Evolutionary conservation across 2,113 vertebrate species (phyloP).

Genomic region (Laticauda laticaudata): DNA sequence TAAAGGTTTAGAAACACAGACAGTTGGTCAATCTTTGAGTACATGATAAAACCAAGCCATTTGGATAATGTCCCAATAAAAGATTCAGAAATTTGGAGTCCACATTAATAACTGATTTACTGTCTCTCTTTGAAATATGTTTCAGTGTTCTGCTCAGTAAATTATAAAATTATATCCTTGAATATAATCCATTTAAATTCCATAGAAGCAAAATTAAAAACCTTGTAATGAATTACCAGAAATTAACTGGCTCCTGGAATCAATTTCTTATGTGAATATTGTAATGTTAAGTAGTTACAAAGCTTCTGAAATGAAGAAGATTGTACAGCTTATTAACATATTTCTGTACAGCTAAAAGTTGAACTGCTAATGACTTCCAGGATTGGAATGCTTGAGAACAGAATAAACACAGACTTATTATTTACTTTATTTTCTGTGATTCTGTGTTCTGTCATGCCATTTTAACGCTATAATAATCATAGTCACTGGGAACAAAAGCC

Average conservation of each 20-base stretch:
- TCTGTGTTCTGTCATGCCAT: background rate
- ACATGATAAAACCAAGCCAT: background rate
- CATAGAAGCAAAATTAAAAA: background rate
- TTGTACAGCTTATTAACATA: too few relatives aligned
- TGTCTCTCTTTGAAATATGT: background rate
- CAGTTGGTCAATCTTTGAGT: background rate
- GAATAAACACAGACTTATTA: constrained; percentile 24
- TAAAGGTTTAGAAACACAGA: background rate
- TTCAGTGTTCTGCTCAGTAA: background rate
- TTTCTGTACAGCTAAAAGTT: background rate
- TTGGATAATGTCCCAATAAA: background rate
- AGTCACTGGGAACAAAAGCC: background rate
- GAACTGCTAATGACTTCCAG: background rate
- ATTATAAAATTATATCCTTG: background rate
- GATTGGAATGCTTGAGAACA: background rate
- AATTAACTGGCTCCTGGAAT: background rate
- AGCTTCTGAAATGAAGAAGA: background rate
- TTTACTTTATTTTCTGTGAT: constrained; percentile 7
- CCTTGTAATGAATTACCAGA: background rate
- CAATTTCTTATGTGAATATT: background rate
- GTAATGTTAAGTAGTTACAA: background rate
- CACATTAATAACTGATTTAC: background rate
- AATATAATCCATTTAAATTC: background rate
- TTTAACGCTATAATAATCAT: constrained; percentile 17
- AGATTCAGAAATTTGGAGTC: background rate